Evolutionary conservation across 2,888 invertebrate genomes (phyloP).

Genomic region (Eretmocerus hayati): DNA sequence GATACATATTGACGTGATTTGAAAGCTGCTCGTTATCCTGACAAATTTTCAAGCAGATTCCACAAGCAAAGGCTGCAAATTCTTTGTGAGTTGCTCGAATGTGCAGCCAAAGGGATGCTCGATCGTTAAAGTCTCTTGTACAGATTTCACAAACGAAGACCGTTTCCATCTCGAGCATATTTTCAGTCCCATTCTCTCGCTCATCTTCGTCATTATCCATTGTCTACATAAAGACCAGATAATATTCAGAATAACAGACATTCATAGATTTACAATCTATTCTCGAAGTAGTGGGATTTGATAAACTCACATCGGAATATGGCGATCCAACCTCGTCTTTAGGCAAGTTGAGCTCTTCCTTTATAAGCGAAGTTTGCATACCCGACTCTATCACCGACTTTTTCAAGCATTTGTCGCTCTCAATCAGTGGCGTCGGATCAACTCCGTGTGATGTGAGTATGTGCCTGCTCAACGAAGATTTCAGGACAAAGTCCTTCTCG

Average conservation of each 20-base stretch:
- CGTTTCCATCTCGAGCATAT: constrained; percentile 46
- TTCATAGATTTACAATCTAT: too few relatives aligned
- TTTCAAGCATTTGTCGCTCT: constrained; percentile 39
- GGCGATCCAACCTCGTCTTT: constrained; percentile 28
- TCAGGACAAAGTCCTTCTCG: constrained; percentile 47
- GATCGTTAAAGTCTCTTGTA: constrained; percentile 48
- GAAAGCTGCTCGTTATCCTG: constrained; percentile 48
- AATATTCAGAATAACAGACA: too few relatives aligned
- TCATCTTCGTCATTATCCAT: constrained; percentile 36
- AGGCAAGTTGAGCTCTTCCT: constrained; percentile 39
- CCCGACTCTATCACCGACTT: constrained; percentile 28
- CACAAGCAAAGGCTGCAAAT: constrained; percentile 52
- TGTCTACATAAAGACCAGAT: too few relatives aligned
- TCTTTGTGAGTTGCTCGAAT: constrained; percentile 51
- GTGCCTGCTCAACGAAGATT: constrained; percentile 49
- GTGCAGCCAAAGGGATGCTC: constrained; percentile 52
- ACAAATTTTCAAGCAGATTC: constrained; percentile 52
- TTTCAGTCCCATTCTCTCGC: constrained; percentile 35
- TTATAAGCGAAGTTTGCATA: constrained; percentile 29
- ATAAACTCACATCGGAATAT: constrained; percentile 25
- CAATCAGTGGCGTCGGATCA: constrained; percentile 45
- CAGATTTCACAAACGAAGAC: constrained; percentile 49
- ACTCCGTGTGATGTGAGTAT: constrained; percentile 51
- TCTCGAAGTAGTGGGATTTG: too few relatives aligned
- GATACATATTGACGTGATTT: constrained; percentile 50